Evolutionary conservation across 1,140 invertebrate species (phyloP), one percentile per base, ranked within the genome.

Genomic region (Drosophila lacertosa): DNA sequence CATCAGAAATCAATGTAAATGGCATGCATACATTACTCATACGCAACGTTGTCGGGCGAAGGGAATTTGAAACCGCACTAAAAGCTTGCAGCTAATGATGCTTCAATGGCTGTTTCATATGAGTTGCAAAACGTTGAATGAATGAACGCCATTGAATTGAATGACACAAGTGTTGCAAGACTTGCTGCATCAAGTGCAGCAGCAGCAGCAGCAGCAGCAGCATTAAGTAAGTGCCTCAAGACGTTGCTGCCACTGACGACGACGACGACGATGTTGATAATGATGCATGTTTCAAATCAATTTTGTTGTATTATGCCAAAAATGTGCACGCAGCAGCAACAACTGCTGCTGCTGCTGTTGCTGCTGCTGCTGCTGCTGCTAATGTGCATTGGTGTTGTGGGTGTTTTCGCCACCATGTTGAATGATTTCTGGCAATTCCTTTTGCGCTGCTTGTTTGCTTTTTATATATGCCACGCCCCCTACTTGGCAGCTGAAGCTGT

Each of bases 281-380:
- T 86, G 81, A 86, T 86, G 81, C 81, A 88, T 86, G 81, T 75
- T 69, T 75, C 81, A 86, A 86, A 86, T 86, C 81, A 86, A 86
- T 86, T 86, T 86, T 81, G 69, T 81, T 86, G 77, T 86, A 86
- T 86, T 86, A 86, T 81, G 82, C 82, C 81, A 77, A 86, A 88
- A 86, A 78, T 86, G 82, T 82, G 77, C 77, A 57, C 59, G 70
- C 74, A 35, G 68, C 39, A 64, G 47, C 24, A 39, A 48, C 10
- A 77, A 77, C 47, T 65, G 54, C 68, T 53, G 50, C 53, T 53
- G 7, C 57, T 42, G 6, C 57, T 54, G 20, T 9, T 1, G 29
- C 33, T 33, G 1, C 22, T 42, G 11, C 39, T 48, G 11, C 33
- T 54, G 7, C 24, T 15, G 29, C 42, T 42, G 22, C 60, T 48